A percentile compares a stretch with the other conserved stretches of the same genome.
phyloP scores from a whole-genome alignment of 2,888 invertebrate genomes.

The Himalopsyche tibetana region DNA sequence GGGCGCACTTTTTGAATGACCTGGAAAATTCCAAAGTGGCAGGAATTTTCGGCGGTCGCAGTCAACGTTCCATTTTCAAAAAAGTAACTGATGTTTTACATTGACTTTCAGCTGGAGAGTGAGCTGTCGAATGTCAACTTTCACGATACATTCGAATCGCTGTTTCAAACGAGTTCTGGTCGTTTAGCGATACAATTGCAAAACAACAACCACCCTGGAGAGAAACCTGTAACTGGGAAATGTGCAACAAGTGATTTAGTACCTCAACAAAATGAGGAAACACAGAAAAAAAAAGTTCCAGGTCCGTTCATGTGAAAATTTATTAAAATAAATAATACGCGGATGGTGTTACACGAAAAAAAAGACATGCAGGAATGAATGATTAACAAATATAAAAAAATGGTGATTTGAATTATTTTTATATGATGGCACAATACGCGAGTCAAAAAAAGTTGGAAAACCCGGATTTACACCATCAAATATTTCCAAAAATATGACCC shows the following conservation, averaged over 20 bases:
- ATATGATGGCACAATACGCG: no score
- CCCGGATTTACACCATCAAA: no score
- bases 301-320: not conserved
- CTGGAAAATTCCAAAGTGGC: not conserved
- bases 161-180: not conserved
- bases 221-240: not conserved
- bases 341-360: no score
- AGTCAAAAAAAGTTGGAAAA: no score
- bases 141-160: not conserved
- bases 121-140: not conserved
- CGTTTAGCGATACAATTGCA: not conserved
- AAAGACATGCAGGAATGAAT: no score
- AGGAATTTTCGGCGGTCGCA: not conserved
- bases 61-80: not conserved
- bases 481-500: no score
- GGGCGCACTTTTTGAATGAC: conserved; percentile 26
- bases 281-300: not conserved
- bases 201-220: not conserved
- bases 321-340: no score
- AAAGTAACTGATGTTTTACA: not conserved
- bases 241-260: not conserved
- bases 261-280: not conserved
- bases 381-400: no score
- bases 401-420: no score
- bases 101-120: conserved; percentile 24